Evolutionary conservation across 2,888 invertebrate species (phyloP).

Genomic region (Phyllotreta striolata): DNA sequence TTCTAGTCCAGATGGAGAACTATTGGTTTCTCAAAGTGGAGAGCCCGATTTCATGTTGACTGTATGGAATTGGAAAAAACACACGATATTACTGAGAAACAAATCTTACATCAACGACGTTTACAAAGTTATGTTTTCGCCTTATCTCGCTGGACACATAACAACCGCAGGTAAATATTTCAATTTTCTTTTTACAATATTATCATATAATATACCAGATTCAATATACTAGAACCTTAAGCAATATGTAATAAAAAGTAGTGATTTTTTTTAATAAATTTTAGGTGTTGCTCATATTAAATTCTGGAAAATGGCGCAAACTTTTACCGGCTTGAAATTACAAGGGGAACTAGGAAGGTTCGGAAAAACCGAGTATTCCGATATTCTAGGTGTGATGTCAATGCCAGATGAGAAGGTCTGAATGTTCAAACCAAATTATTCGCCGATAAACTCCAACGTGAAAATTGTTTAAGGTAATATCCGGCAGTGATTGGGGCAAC

Average conservation of each 20-base stretch:
- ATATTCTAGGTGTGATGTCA: constrained; percentile 83
- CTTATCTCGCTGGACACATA: constrained; percentile 79
- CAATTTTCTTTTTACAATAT: too few species aligned
- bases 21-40: constrained; percentile 83
- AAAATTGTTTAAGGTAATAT: constrained; percentile 68
- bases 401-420: constrained; percentile 87
- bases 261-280: constrained; percentile 33
- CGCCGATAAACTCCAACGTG: too few species aligned
- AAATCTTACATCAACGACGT: constrained; percentile 87
- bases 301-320: constrained; percentile 92
- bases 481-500: constrained; percentile 92
- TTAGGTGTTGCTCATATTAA: constrained; percentile 79
- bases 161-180: constrained; percentile 76
- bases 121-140: constrained; percentile 81
- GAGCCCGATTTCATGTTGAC: constrained; percentile 89
- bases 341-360: constrained; percentile 89
- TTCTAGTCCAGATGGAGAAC: constrained; percentile 78
- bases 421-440: too few species aligned
- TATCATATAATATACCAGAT: too few species aligned
- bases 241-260: background rate
- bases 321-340: constrained; percentile 90
- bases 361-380: constrained; percentile 91
- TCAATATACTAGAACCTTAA: background rate
- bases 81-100: constrained; percentile 77
- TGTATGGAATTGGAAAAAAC: constrained; percentile 87